Evolutionary conservation across 2,113 vertebrate genomes (phyloP).

Genomic region (Grallaria varia): DNA sequence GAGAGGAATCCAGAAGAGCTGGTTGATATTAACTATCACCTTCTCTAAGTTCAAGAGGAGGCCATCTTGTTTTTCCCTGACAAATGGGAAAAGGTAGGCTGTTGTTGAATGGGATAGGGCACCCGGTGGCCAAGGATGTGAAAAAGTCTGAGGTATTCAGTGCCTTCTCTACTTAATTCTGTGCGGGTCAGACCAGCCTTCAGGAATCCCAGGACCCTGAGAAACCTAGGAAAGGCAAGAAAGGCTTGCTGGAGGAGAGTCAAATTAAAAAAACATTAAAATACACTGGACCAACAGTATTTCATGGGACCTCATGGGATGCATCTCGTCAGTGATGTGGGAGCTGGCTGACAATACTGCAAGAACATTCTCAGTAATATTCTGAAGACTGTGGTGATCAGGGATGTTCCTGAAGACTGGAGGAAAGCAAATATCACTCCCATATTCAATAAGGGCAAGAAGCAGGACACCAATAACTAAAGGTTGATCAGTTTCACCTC

Average conservation of each 20-base stretch:
- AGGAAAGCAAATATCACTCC: neutral
- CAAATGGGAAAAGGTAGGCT: neutral
- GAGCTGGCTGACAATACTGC: neutral
- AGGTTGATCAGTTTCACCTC: neutral
- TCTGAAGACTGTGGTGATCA: neutral
- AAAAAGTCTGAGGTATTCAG: neutral
- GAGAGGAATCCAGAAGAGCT: neutral
- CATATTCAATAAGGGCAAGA: neutral
- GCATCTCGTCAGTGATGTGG: neutral
- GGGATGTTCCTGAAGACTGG: neutral
- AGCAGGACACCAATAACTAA: neutral
- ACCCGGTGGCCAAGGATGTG: neutral
- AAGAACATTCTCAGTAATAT: neutral
- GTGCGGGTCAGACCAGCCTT: neutral
- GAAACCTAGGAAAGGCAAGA: neutral
- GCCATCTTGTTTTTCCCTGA: neutral
- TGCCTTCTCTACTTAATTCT: neutral
- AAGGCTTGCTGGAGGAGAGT: neutral
- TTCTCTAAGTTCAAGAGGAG: neutral
- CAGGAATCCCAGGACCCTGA: neutral
- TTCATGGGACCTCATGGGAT: neutral
- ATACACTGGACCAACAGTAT: neutral
- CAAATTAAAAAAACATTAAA: neutral
- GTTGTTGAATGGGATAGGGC: neutral
- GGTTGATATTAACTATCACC: neutral